Evolutionary conservation across 2,797 vertebrate genomes (phyloP).

Genomic region (Poeciliopsis turneri): DNA sequence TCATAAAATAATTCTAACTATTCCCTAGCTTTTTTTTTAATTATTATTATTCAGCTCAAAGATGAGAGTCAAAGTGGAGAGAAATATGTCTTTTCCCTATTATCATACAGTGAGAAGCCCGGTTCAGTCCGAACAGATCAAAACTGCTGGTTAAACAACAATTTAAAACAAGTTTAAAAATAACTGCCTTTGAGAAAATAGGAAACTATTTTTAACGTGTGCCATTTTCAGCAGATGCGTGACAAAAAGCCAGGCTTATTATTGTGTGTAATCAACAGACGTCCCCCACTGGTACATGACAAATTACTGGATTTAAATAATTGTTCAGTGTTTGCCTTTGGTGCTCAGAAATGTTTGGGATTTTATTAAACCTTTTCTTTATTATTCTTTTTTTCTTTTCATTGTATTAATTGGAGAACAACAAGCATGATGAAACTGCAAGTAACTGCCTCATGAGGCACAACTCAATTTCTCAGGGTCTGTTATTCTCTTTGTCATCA

Average conservation of each 20-base stretch:
- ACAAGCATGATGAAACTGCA: conserved; percentile 59
- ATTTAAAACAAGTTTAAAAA: not conserved
- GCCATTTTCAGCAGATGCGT: not conserved
- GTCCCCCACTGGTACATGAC: conserved; percentile 23
- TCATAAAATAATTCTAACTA: not conserved
- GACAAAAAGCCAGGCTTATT: not conserved
- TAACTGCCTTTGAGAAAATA: not conserved
- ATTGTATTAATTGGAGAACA: conserved; percentile 41
- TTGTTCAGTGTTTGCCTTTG: conserved; percentile 23
- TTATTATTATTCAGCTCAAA: not conserved
- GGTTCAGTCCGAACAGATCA: not conserved
- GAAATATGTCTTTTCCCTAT: not conserved
- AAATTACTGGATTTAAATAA: conserved; percentile 42
- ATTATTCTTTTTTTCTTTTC: not conserved
- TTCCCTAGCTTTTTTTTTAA: not conserved
- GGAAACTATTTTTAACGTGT: not conserved
- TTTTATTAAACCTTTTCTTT: conserved; percentile 17
- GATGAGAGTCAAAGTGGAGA: not conserved
- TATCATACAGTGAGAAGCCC: not conserved
- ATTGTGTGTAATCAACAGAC: conserved; percentile 30
- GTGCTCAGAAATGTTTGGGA: conserved; percentile 23
- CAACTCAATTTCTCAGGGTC: conserved; percentile 1
- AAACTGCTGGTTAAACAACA: not conserved
- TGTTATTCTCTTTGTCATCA: conserved; percentile 23
- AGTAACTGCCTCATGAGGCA: conserved; percentile 44